Evolutionary conservation across 2,888 invertebrate species (phyloP).

Genomic region (Sacculina carcini): DNA sequence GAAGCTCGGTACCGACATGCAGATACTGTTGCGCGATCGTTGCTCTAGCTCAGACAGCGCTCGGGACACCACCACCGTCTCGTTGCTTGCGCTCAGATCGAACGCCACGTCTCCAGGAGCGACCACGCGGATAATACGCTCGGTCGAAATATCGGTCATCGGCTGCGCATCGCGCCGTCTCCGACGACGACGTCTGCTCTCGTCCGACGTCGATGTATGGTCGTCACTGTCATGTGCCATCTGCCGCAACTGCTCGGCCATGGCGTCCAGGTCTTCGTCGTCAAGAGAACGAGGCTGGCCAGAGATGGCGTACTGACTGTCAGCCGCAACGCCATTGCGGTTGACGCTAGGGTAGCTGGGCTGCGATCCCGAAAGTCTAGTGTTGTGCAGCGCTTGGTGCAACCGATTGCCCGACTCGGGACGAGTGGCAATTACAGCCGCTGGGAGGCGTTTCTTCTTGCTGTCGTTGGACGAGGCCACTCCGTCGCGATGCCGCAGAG

Average conservation of each 20-base stretch:
- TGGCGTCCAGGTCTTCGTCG: slow-evolving; percentile 37
- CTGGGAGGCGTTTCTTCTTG: slow-evolving; percentile 35
- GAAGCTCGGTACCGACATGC: slow-evolving; percentile 79
- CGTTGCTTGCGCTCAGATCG: slow-evolving; percentile 50
- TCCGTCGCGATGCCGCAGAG: no score
- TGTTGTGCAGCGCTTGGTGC: not conserved
- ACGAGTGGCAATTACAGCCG: slow-evolving; percentile 27
- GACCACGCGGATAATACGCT: slow-evolving; percentile 22
- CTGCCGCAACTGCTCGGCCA: no score
- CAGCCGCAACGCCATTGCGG: slow-evolving; percentile 22
- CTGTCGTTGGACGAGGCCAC: slow-evolving; percentile 50
- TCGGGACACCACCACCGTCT: slow-evolving; percentile 63
- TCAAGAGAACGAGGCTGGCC: slow-evolving; percentile 71
- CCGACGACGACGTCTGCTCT: slow-evolving; percentile 19
- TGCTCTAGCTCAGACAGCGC: slow-evolving; percentile 35
- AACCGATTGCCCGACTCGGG: slow-evolving; percentile 3
- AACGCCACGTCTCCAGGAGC: slow-evolving; percentile 24
- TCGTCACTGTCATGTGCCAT: slow-evolving; percentile 19
- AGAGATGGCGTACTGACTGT: slow-evolving; percentile 31
- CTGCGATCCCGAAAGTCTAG: no score
- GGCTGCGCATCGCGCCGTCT: slow-evolving; percentile 53
- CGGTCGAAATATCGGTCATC: slow-evolving; percentile 30
- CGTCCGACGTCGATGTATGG: slow-evolving; percentile 42
- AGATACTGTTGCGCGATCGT: slow-evolving; percentile 57
- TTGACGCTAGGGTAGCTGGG: slow-evolving; percentile 12